These are phyloP conservation scores for Hydrolagus affinis DNA, from an alignment of 2,113 vertebrate genomes.

Conservation along the genomic window DNA sequence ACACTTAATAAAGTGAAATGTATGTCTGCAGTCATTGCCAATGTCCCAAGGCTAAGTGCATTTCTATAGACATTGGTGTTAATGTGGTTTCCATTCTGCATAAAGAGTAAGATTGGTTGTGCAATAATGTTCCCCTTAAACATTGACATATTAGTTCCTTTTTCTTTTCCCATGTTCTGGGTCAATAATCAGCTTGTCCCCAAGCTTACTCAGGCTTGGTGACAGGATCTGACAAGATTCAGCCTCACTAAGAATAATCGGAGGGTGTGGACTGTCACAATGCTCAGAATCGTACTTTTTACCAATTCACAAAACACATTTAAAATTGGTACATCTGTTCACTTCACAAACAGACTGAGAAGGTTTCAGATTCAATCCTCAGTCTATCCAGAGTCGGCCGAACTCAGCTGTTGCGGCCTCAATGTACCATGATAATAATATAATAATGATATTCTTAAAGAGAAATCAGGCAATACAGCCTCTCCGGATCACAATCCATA, in stretches of 20 bases:
- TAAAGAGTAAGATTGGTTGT: neutral
- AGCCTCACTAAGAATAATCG: neutral
- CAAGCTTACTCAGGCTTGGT: neutral
- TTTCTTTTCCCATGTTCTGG: neutral
- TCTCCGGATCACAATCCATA: too few relatives aligned
- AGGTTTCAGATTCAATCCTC: too few relatives aligned
- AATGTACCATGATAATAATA: too few relatives aligned
- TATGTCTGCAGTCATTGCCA: neutral
- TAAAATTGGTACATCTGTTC: neutral
- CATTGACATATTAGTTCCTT: neutral
- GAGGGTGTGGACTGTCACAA: neutral
- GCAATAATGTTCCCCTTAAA: conserved; percentile 2
- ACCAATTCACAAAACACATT: neutral
- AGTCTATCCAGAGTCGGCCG: too few relatives aligned
- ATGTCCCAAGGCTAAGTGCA: neutral
- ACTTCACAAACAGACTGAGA: neutral
- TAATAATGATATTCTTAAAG: too few relatives aligned
- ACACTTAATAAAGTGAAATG: neutral
- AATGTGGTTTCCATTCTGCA: neutral
- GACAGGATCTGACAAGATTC: neutral
- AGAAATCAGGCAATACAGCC: too few relatives aligned
- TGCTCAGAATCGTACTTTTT: neutral
- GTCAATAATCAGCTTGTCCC: neutral
- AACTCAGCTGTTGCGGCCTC: too few relatives aligned
- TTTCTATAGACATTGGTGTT: neutral